Conservation (phyloP, 1,140 invertebrate species). For the Plectrocnemia conspersa region DNA sequence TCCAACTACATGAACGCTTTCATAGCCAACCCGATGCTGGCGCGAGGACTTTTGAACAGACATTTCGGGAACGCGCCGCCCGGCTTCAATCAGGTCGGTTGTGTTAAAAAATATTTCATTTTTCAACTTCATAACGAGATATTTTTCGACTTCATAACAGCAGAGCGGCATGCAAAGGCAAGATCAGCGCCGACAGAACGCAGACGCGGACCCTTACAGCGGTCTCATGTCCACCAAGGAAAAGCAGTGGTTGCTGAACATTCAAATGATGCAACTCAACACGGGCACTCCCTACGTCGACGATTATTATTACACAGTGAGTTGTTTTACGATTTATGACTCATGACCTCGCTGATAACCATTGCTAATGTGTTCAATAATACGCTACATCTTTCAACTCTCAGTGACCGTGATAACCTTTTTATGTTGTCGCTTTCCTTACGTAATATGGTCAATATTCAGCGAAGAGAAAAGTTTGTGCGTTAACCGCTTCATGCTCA, state of each 20-base stretch:
- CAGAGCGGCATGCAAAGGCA: slow-evolving; percentile 9
- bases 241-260: slow-evolving; percentile 91
- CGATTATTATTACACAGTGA: slow-evolving; percentile 78
- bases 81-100: background rate
- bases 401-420: no score
- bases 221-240: slow-evolving; percentile 87
- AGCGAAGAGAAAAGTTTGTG: no score
- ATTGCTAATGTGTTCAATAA: no score
- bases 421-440: no score
- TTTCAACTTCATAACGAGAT: no score
- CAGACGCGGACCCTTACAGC: slow-evolving; percentile 71
- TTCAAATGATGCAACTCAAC: slow-evolving; percentile 83
- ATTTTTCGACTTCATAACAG: no score
- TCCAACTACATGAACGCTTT: slow-evolving; percentile 8
- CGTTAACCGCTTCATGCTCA: no score
- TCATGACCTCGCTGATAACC: no score
- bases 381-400: no score
- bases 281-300: slow-evolving; percentile 81
- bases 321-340: no score
- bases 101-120: background rate
- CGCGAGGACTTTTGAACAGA: slow-evolving; percentile 27
- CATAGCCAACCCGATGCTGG: slow-evolving; percentile 15
- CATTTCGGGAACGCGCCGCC: slow-evolving; percentile 7
- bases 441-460: no score
- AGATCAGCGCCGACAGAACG: slow-evolving; percentile 32